A percentile compares a stretch with the other conserved stretches of the same genome.
Evolutionary conservation across 2,797 vertebrate species (phyloP).

Genomic region (Leuciscus waleckii): DNA sequence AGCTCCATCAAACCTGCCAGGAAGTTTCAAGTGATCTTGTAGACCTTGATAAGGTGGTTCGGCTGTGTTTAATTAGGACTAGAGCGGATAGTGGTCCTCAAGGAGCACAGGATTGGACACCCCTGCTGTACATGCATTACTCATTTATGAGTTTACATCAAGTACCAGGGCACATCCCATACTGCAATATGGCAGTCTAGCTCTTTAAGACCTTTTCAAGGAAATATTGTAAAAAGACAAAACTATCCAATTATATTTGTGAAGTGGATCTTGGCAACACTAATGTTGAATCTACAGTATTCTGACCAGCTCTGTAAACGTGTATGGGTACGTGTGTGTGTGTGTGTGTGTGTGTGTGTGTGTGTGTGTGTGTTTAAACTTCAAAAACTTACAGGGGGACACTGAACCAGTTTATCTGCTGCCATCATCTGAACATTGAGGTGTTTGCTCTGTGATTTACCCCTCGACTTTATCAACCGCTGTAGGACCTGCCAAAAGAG

Average conservation of each 20-base stretch:
- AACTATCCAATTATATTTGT: neutral
- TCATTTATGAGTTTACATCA: neutral
- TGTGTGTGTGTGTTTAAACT: conserved; percentile 8
- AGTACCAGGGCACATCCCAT: neutral
- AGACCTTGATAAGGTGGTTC: neutral
- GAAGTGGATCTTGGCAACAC: neutral
- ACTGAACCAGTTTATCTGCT: conserved; percentile 93
- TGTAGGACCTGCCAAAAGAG: conserved; percentile 86
- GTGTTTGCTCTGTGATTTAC: conserved; percentile 97
- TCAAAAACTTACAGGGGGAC: conserved; percentile 87
- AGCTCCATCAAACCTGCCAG: neutral
- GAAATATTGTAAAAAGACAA: neutral
- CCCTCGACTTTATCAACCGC: conserved; percentile 93
- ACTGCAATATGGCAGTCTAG: neutral
- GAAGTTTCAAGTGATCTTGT: neutral
- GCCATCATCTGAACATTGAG: conserved; percentile 98
- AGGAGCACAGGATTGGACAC: neutral
- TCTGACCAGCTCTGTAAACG: neutral
- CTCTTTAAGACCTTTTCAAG: neutral
- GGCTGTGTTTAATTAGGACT: neutral
- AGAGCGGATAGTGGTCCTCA: neutral
- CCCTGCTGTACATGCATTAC: neutral
- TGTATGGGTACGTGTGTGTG: neutral
- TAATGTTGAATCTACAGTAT: neutral
- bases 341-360: neutral